phyloP scores from a whole-genome alignment of 2,113 vertebrate genomes.

The Colossoma macropomum region DNA sequence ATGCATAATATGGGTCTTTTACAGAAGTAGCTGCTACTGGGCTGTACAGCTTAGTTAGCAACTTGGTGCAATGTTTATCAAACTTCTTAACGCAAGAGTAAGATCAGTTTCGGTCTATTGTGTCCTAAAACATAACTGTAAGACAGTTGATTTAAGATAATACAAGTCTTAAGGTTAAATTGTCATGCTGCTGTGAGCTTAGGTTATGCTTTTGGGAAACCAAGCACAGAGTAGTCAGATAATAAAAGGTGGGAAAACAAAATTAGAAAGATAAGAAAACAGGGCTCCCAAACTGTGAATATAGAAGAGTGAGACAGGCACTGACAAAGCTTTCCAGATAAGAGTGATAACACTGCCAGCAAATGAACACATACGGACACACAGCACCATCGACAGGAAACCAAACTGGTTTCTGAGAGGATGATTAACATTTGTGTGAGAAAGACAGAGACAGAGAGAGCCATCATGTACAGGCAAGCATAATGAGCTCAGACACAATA shows the following conservation, averaged over 20 bases:
- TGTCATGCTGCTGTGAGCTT: not conserved
- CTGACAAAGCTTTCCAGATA: conserved; percentile 33
- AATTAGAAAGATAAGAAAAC: conserved; percentile 21
- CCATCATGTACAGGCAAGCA: conserved; percentile 45
- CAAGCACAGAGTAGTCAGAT: conserved; percentile 11
- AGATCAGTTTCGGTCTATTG: not conserved
- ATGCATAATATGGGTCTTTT: too few relatives aligned
- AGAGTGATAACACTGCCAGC: conserved; percentile 13
- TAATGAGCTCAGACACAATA: conserved; percentile 49
- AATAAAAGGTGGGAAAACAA: not conserved
- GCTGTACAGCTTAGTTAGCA: not conserved
- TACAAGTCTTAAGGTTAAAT: not conserved
- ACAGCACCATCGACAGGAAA: conserved; percentile 42
- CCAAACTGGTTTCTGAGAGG: conserved; percentile 43
- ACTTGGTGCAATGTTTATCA: not conserved
- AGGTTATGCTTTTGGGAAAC: not conserved
- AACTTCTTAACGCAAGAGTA: not conserved
- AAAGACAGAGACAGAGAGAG: not conserved
- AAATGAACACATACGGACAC: conserved; percentile 7
- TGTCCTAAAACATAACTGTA: not conserved
- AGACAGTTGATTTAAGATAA: not conserved
- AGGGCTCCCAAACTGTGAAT: not conserved
- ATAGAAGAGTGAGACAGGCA: not conserved
- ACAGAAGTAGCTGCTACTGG: not conserved
- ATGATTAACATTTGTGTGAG: conserved; percentile 43